phyloP scores from a whole-genome alignment of 2,888 invertebrate species.

The Acronicta alni region DNA sequence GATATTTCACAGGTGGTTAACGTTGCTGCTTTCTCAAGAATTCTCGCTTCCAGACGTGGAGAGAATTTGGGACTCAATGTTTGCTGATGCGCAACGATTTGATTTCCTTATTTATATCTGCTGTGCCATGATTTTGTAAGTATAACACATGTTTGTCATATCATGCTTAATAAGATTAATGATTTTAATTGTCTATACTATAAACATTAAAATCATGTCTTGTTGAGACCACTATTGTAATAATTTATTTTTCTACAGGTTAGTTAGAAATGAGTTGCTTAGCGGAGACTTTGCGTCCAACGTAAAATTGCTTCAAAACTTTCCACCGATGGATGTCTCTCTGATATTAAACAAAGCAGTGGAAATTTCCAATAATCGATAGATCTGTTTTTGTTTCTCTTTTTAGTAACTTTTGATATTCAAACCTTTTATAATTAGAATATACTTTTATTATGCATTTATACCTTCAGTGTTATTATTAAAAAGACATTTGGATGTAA shows the following conservation, averaged over 20 bases:
- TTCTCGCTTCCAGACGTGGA: constrained; percentile 99
- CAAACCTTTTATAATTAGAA: constrained; percentile 40
- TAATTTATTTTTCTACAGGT: constrained; percentile 84
- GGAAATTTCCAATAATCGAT: constrained; percentile 84
- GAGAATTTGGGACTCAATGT: constrained; percentile 98
- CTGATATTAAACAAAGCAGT: constrained; percentile 94
- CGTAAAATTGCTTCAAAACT: constrained; percentile 98
- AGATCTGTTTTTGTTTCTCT: constrained; percentile 36
- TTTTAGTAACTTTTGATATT: constrained; percentile 40
- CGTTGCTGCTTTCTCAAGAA: constrained; percentile 98
- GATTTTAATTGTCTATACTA: too few species aligned
- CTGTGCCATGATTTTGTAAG: constrained; percentile 99
- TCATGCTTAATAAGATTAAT: too few species aligned
- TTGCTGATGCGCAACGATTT: constrained; percentile 97
- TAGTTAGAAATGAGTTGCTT: constrained; percentile 95
- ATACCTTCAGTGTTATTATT: constrained; percentile 46
- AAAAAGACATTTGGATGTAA: constrained; percentile 49
- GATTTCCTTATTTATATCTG: constrained; percentile 97
- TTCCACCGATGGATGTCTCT: constrained; percentile 96
- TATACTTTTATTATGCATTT: constrained; percentile 52
- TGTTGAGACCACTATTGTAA: neutral
- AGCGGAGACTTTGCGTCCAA: constrained; percentile 97
- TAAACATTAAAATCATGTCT: neutral
- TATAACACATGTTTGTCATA: constrained; percentile 54
- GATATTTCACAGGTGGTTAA: constrained; percentile 94